These are phyloP conservation scores for Ganaspis sp. DNA, from an alignment of 1,140 invertebrate species.

Conservation along the genomic window DNA sequence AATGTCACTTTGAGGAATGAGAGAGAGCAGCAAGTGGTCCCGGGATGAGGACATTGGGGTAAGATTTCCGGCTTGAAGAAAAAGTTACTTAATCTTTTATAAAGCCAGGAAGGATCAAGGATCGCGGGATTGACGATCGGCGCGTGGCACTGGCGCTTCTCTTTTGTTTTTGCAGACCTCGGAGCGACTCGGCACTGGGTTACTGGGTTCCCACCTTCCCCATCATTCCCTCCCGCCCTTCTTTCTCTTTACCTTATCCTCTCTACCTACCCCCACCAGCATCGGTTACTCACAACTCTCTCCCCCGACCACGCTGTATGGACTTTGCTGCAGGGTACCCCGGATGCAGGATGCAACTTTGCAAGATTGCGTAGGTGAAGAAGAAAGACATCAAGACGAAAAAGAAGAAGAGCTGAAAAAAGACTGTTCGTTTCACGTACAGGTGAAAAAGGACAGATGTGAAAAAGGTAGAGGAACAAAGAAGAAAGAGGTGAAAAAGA, in stretches of 20 bases:
- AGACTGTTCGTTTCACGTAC: too few species aligned
- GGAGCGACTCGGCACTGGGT: conserved; percentile 72
- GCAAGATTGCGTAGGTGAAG: conserved; percentile 53
- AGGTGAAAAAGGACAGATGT: not conserved
- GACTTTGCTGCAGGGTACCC: conserved; percentile 50
- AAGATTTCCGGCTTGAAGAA: conserved; percentile 28
- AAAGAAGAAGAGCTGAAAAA: too few species aligned
- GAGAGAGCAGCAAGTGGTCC: not conserved
- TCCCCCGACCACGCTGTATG: conserved; percentile 49
- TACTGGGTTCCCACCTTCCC: conserved; percentile 69
- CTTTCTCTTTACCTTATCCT: conserved; percentile 57
- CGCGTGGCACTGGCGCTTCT: conserved; percentile 69
- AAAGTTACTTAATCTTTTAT: conserved; percentile 28
- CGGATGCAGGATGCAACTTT: conserved; percentile 49
- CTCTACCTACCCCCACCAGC: conserved; percentile 55
- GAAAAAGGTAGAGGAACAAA: not conserved
- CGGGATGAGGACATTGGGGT: not conserved
- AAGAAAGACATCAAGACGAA: conserved; percentile 29
- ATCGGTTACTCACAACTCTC: conserved; percentile 52
- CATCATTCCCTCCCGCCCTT: conserved; percentile 57
- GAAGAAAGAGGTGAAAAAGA: not conserved
- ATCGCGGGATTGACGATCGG: conserved; percentile 59
- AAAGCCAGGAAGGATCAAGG: conserved; percentile 48
- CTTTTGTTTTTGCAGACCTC: conserved; percentile 74
- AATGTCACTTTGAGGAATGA: not conserved